phyloP scores from a whole-genome alignment of 2,113 vertebrate species.

The Takifugu bimaculatus region DNA sequence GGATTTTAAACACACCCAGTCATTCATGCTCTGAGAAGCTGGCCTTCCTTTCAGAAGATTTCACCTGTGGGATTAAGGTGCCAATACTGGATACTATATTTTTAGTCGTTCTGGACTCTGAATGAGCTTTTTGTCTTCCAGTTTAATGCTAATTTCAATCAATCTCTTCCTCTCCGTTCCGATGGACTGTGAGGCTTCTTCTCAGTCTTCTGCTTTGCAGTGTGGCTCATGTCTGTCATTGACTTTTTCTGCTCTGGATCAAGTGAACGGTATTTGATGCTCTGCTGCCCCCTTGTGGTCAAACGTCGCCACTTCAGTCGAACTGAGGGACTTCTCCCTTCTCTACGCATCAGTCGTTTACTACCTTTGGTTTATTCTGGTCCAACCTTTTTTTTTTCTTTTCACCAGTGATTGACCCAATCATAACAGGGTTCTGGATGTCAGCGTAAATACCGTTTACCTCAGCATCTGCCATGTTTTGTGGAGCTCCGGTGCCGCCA shows the following conservation, averaged over 20 bases:
- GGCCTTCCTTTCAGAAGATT: constrained; percentile 24
- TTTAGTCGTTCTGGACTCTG: constrained; percentile 21
- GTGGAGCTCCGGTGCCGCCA: constrained; percentile 9
- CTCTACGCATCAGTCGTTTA: constrained; percentile 18
- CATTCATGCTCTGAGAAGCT: constrained; percentile 89
- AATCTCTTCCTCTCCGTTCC: background rate
- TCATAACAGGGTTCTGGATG: constrained; percentile 12
- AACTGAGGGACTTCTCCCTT: background rate
- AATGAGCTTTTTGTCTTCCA: constrained; percentile 42
- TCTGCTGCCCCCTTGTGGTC: constrained; percentile 61
- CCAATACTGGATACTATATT: constrained; percentile 46
- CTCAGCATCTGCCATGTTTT: constrained; percentile 48
- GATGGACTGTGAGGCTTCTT: constrained; percentile 9
- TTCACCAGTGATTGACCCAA: constrained; percentile 51
- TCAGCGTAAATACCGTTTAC: constrained; percentile 46
- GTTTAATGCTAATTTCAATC: constrained; percentile 14
- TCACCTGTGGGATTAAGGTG: constrained; percentile 34
- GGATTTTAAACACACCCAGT: constrained; percentile 98
- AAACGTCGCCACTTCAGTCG: constrained; percentile 1
- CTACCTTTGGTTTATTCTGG: constrained; percentile 11
- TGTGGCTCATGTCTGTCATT: constrained; percentile 23
- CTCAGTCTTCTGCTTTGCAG: constrained; percentile 28
- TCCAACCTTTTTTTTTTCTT: background rate
- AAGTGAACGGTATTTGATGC: constrained; percentile 16
- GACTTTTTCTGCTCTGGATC: constrained; percentile 24